A percentile compares a stretch with the other conserved stretches of the same genome.
These are phyloP conservation scores for Chromis chromis DNA, from an alignment of 2,797 vertebrate genomes.

Conservation along the genomic window DNA sequence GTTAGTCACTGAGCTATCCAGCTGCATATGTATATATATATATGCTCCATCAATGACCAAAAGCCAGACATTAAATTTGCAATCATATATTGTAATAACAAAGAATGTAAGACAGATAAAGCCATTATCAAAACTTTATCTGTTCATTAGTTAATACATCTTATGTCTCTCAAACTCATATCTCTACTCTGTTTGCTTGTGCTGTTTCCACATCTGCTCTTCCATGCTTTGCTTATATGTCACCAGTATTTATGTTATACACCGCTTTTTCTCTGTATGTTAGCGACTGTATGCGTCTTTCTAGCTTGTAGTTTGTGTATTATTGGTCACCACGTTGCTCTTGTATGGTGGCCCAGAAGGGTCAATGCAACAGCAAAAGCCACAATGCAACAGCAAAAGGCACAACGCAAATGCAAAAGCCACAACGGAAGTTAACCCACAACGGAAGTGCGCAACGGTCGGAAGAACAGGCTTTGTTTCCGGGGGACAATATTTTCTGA, in stretches of 20 bases:
- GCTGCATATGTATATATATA: too few relatives aligned
- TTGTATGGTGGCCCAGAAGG: too few relatives aligned
- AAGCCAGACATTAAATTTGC: background rate
- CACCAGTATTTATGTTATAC: background rate
- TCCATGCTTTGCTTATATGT: background rate
- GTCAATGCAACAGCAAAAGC: too few relatives aligned
- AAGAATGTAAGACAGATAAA: background rate
- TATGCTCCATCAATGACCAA: too few relatives aligned
- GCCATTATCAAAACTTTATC: background rate
- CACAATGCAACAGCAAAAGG: too few relatives aligned
- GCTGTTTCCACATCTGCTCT: background rate
- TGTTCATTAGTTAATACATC: background rate
- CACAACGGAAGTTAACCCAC: too few relatives aligned
- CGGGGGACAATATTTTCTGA: too few relatives aligned
- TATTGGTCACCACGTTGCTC: slow-evolving; percentile 21
- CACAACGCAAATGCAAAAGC: too few relatives aligned
- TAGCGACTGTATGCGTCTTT: background rate
- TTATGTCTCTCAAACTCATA: background rate
- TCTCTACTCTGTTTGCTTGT: too few relatives aligned
- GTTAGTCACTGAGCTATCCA: too few relatives aligned
- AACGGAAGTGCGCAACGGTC: too few relatives aligned
- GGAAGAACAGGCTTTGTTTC: too few relatives aligned
- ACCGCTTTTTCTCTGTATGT: background rate
- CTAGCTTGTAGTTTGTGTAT: background rate
- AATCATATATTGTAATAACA: background rate